Conservation (phyloP, 2,113 vertebrate genomes). For the Myrmecophaga tridactyla region DNA sequence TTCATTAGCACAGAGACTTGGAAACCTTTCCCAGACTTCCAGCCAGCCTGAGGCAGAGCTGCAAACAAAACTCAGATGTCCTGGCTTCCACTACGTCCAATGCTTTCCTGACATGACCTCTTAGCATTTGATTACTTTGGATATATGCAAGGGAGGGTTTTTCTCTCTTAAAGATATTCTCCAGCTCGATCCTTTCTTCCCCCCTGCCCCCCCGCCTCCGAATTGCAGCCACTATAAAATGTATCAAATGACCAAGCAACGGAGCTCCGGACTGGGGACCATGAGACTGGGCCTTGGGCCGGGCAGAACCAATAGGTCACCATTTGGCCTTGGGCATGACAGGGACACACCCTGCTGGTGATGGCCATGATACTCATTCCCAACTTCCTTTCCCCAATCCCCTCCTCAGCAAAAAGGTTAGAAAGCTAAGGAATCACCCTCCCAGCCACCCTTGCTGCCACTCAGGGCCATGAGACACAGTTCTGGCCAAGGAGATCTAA, state of each 20-base stretch:
- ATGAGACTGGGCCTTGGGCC: background rate
- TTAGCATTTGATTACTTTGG: background rate
- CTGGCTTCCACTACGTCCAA: background rate
- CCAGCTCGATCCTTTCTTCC: background rate
- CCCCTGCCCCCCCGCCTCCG: no score
- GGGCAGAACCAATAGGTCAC: background rate
- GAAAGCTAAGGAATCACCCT: background rate
- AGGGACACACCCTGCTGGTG: background rate
- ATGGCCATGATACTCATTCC: background rate
- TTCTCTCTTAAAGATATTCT: background rate
- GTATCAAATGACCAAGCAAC: background rate
- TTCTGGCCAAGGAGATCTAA: background rate
- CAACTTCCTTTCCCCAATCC: background rate
- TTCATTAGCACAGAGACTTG: background rate
- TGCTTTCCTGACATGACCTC: background rate
- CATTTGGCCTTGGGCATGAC: background rate
- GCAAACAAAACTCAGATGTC: background rate
- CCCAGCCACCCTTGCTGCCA: background rate
- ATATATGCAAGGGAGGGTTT: background rate
- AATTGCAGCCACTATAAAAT: background rate
- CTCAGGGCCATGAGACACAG: background rate
- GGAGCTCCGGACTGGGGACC: background rate
- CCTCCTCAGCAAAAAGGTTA: background rate
- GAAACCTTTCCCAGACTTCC: background rate
- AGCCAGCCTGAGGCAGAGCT: background rate